Evolutionary conservation across 2,797 vertebrate genomes (phyloP).

Genomic region (Coracias cyanogaster): DNA sequence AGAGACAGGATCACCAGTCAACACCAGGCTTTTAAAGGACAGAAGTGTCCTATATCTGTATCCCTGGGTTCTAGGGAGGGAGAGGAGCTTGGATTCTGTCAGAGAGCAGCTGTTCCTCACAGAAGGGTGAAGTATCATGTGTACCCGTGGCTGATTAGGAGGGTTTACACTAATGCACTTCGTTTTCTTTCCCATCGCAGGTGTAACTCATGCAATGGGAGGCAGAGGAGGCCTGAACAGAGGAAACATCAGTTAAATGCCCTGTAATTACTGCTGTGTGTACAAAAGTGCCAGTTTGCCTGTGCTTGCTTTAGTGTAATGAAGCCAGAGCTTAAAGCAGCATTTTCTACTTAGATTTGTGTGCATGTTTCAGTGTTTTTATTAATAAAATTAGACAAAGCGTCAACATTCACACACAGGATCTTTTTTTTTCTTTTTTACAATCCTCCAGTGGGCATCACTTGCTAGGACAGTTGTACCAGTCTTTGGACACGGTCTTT

Average conservation of each 20-base stretch:
- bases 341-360: constrained; percentile 80
- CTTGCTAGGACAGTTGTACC: constrained; percentile 88
- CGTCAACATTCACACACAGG: constrained; percentile 33
- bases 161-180: not conserved
- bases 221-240: constrained; percentile 90
- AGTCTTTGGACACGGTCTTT: constrained; percentile 81
- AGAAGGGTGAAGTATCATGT: not conserved
- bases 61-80: not conserved
- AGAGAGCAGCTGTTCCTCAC: not conserved
- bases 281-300: constrained; percentile 66
- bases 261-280: constrained; percentile 57
- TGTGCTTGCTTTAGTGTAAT: constrained; percentile 74
- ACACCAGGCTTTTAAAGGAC: not conserved
- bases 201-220: constrained; percentile 84
- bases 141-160: not conserved
- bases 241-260: constrained; percentile 81
- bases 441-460: constrained; percentile 20
- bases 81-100: not conserved
- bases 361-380: constrained; percentile 79
- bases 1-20: not conserved
- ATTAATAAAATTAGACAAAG: constrained; percentile 87
- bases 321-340: constrained; percentile 68
- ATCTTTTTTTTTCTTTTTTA: not conserved
- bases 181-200: constrained; percentile 72
- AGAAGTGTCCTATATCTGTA: accelerated